Evolutionary conservation across 2,888 invertebrate species (phyloP), one percentile per base, ranked within the genome.

Genomic region (Polyploca ridens): DNA sequence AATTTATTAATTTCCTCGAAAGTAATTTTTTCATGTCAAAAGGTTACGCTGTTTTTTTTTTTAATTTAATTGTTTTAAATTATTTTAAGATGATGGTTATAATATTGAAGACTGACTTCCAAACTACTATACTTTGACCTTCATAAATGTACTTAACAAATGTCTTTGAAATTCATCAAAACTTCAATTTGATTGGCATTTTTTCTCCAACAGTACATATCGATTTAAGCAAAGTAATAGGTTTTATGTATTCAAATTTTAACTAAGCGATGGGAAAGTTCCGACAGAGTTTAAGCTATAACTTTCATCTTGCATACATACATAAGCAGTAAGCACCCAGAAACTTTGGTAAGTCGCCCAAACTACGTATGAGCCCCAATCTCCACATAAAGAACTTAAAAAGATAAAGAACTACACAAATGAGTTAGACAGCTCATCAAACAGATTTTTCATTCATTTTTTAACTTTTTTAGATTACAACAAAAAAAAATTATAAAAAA

Each of bases 211-310:
- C n/a, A 19, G 54, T 54, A 54, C 54, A 19, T 54, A 54, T 54
- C 54, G 54, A 19, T 19, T 54, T 54, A 54, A 54, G 54, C 19
- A 54, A 19, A 54, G 54, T 54, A 54, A 54, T 54, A 54, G 49
- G 7, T 54, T 54, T 54, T 13, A n/a, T 46, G 19, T 54, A n/a
- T 8, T 19, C 16, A 54, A 54, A n/a, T 19, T 54, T 54, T 54
- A 54, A 54, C 54, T 54, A 54, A 54, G 54, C 19, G 54, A 54
- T 54, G 54, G n/a, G 54, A 10, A 54, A 54, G n/a, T 54, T 54
- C 19, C 54, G 54, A 54, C 54, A 19, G 19, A 54, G 54, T 19
- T 54, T 10, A 54, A 19, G 4, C 16, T 54, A 54, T 19, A 19
- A 54, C 54, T 54, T 19, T 54, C 19, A 10, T 16, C 54, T 54